Conservation (phyloP, 37 sponge, comb jelly and placozoan species). For the Cladorhizidae sp. region DNA sequence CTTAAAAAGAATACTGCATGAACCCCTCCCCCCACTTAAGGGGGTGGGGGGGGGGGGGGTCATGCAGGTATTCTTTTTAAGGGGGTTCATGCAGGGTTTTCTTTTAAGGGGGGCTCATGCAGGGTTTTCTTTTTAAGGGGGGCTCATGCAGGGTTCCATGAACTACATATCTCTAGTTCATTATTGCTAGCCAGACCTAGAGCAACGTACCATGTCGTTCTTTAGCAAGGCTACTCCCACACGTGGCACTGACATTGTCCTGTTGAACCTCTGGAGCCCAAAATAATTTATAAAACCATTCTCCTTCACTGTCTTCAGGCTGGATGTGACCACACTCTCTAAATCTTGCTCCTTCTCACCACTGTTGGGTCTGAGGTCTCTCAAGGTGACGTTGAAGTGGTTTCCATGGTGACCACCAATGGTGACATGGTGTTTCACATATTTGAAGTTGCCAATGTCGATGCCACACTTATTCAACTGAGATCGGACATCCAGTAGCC, state of each 20-base stretch:
- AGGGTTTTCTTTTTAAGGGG: too few relatives aligned
- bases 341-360: neutral
- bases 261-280: constrained; percentile 48
- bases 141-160: too few relatives aligned
- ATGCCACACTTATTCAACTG: neutral
- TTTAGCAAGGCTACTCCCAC: constrained; percentile 44
- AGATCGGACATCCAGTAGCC: neutral
- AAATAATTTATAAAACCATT: constrained; percentile 62
- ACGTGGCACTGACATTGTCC: neutral
- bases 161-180: too few relatives aligned
- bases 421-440: constrained; percentile 3
- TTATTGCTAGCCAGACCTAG: too few relatives aligned
- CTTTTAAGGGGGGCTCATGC: too few relatives aligned
- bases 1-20: too few relatives aligned
- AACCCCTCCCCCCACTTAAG: too few relatives aligned
- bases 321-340: neutral
- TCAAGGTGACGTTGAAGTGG: constrained; percentile 32
- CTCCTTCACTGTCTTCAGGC: constrained; percentile 12
- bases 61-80: too few relatives aligned
- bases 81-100: too few relatives aligned
- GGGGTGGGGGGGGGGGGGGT: too few relatives aligned
- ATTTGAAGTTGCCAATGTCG: constrained; percentile 25
- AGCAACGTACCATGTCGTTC: constrained; percentile 31
- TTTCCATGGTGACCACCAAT: constrained; percentile 55
- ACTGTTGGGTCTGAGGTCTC: constrained; percentile 20